A percentile compares a stretch with the other conserved stretches of the same genome.
Evolutionary conservation across 2,797 vertebrate genomes (phyloP).

Genomic region (Anguilla pacifica): DNA sequence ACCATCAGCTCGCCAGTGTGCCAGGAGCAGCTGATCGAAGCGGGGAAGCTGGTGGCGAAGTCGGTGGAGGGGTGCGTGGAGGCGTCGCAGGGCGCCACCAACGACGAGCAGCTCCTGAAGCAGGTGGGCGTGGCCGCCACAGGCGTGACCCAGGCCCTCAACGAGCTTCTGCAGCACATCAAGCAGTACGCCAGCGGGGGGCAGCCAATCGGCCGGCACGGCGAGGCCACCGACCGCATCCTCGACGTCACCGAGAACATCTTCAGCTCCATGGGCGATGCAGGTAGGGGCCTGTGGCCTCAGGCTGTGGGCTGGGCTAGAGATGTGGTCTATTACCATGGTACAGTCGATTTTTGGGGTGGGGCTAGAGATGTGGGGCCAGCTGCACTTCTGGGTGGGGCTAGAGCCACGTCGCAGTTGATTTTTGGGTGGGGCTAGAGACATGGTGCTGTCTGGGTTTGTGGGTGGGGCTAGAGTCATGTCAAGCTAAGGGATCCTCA

Average conservation of each 20-base stretch:
- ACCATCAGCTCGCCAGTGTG: constrained; percentile 97
- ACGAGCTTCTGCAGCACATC: constrained; percentile 93
- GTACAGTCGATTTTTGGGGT: no score
- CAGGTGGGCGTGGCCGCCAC: constrained; percentile 91
- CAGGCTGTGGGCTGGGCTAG: no score
- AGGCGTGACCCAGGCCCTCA: constrained; percentile 91
- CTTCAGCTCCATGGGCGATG: constrained; percentile 98
- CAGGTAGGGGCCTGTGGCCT: constrained; percentile 70
- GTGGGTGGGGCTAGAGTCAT: no score
- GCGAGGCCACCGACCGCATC: constrained; percentile 96
- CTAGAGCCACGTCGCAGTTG: no score
- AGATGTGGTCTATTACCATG: background rate
- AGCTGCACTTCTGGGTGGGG: no score
- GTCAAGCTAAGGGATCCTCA: background rate
- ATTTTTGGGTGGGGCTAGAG: no score
- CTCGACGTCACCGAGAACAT: constrained; percentile 97
- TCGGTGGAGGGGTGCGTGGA: constrained; percentile 94
- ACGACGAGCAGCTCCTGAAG: constrained; percentile 87
- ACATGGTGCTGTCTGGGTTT: no score
- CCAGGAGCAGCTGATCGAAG: constrained; percentile 95
- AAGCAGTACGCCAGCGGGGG: constrained; percentile 88
- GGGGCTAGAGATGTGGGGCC: no score
- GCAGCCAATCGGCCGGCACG: constrained; percentile 89
- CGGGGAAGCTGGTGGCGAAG: constrained; percentile 92
- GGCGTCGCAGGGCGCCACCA: constrained; percentile 88